Conservation (phyloP, 1,140 invertebrate species). For the Aphaenogaster floridana region DNA sequence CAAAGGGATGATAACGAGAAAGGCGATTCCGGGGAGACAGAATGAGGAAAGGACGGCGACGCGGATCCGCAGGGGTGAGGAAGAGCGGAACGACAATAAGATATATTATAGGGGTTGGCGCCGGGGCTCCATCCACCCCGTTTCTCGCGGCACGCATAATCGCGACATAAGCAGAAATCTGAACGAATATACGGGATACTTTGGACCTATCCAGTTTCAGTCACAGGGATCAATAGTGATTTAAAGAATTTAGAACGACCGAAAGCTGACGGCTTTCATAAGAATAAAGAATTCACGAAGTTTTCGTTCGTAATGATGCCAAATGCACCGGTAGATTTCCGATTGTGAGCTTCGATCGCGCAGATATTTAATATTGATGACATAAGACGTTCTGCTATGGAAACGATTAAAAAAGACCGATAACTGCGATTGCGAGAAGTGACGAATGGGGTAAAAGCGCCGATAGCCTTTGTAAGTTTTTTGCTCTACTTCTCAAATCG, state of each 20-base stretch:
- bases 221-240: not conserved
- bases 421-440: not conserved
- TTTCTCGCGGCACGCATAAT: constrained; percentile 52
- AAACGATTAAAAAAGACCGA: constrained; percentile 17
- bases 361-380: constrained; percentile 33
- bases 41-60: constrained; percentile 6
- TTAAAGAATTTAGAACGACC: not conserved
- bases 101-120: constrained; percentile 53
- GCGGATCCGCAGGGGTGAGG: not conserved
- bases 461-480: not conserved
- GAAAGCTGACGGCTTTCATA: not conserved
- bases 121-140: not conserved
- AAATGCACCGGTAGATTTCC: not conserved
- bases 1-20: constrained; percentile 59
- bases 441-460: constrained; percentile 17
- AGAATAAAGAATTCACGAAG: not conserved
- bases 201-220: not conserved
- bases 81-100: constrained; percentile 38
- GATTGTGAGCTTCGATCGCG: not conserved
- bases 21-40: constrained; percentile 41
- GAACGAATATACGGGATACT: not conserved
- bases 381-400: not conserved
- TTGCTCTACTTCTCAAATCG: constrained; percentile 3
- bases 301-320: not conserved
- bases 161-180: constrained; percentile 40